Base-by-base conservation (phyloP, 2,113 vertebrate genomes). In the Cinclus mexicanus region DNA sequence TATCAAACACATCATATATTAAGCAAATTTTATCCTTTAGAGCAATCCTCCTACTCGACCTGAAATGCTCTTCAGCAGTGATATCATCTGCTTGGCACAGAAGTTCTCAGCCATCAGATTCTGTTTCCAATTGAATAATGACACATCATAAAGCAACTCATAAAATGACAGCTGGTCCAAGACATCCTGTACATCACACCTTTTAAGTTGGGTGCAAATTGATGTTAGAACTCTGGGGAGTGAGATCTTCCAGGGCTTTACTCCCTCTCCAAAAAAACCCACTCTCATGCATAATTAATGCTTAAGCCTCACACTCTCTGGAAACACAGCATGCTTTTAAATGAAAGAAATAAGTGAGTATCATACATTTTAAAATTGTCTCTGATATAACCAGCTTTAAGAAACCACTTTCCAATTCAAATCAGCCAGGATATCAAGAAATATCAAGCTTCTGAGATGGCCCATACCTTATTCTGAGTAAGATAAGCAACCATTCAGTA, bases 361-460 rank as follows among this genome's bases (percentile, higher is more conserved):
- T 46, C 11, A 67, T 18, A 5, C 42, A 75, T 70, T 94, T 93
- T 46, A 41, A 93, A 74, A 59, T n/a, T n/a, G 17, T 12, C 60
- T 87, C 76, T 87, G 60, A 70, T 67, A 64, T 6, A 87, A 90
- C 29, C 72, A 81, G 80, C 81, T 90, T 74, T 42, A 92, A 72
- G n/a, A 88, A 96, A 64, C 33, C n/a, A 52, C 81, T 82, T 91
- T 91, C 56, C 90, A 93, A 84, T 42, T 44, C 64, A 94, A 81
- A 87, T 71, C 41, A 75, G 68, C 24, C 24, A 31, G 37, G 50
- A 52, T 68, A 87, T 13, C 44, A 89, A 41, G 37, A 82, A 87
- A 87, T 1, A 67, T 67, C 1, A 1, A 92, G 74, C 53, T 84
- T 71, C 57, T 59, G 60, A 88, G 50, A 75, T 7, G 55, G 52